Percentiles rank a stretch among this genome's conserved stretches.
Evolutionary conservation across 2,888 invertebrate species (phyloP).

Genomic region (Antitype chi): DNA sequence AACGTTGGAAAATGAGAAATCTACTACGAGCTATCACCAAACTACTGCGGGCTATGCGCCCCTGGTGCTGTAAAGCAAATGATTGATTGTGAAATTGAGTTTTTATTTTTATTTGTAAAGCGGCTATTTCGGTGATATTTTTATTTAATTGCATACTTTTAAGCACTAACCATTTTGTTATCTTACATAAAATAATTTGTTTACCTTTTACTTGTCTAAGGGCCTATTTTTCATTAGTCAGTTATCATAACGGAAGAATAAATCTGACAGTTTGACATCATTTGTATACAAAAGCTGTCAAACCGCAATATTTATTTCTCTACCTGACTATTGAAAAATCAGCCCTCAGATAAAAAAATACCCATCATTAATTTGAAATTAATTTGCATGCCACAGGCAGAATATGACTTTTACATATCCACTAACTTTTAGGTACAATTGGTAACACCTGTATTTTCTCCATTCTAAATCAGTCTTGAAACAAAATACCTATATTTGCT

Average conservation of each 20-base stretch:
- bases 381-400: background rate
- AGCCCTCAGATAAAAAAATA: too few relatives aligned
- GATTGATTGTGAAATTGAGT: constrained; percentile 44
- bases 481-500: background rate
- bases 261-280: too few relatives aligned
- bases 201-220: too few relatives aligned
- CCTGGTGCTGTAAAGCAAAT: constrained; percentile 66
- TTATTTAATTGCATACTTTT: background rate
- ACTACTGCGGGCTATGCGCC: constrained; percentile 68
- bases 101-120: constrained; percentile 4
- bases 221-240: too few relatives aligned
- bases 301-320: too few relatives aligned
- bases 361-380: background rate
- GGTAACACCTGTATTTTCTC: background rate
- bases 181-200: background rate
- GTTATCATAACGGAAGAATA: too few relatives aligned
- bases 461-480: background rate
- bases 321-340: too few relatives aligned
- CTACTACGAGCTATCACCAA: constrained; percentile 67
- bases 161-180: background rate
- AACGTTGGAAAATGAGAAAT: constrained; percentile 79
- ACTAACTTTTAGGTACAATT: background rate
- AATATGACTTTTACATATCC: background rate
- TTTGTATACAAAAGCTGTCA: too few relatives aligned
- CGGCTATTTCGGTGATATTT: background rate